Percentiles rank a stretch among this genome's conserved stretches.
phyloP scores from a whole-genome alignment of 2,113 vertebrate genomes.

The Antennarius striatus region DNA sequence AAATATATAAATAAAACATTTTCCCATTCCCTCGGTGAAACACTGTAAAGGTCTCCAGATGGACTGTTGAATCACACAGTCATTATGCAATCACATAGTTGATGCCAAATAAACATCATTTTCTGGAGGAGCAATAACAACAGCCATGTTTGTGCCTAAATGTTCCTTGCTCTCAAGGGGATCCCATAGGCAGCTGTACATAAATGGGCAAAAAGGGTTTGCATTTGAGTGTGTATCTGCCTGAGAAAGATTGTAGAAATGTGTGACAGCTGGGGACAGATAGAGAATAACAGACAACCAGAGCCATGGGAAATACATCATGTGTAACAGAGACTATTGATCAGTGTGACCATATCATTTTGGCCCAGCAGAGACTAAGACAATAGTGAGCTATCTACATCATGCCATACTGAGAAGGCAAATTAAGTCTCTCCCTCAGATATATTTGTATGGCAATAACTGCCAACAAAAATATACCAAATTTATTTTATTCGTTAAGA shows the following conservation, averaged over 20 bases:
- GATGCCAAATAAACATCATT: conserved; percentile 26
- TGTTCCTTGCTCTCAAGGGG: conserved; percentile 36
- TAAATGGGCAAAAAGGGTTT: conserved; percentile 26
- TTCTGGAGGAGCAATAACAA: conserved; percentile 42
- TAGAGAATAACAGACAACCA: conserved; percentile 65
- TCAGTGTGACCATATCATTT: conserved; percentile 66
- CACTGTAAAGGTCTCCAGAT: background rate
- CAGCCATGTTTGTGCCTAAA: conserved; percentile 43
- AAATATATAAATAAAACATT: no score
- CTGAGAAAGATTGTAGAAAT: conserved; percentile 38
- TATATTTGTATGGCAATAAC: conserved; percentile 33
- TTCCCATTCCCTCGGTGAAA: conserved; percentile 2
- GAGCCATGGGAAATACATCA: conserved; percentile 82
- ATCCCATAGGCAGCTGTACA: conserved; percentile 15
- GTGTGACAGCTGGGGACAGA: conserved; percentile 60
- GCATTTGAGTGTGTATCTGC: conserved; percentile 4
- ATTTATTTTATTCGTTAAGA: conserved; percentile 25
- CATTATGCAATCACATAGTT: conserved; percentile 22
- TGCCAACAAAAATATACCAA: conserved; percentile 17
- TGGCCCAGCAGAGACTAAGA: conserved; percentile 56
- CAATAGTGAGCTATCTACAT: conserved; percentile 53
- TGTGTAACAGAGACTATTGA: conserved; percentile 78
- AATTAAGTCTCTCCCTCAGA: conserved; percentile 8
- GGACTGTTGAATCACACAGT: conserved; percentile 4
- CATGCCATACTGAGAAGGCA: conserved; percentile 42